Conservation (phyloP, 2,888 invertebrate genomes). For the Heteromurus nitidus region DNA sequence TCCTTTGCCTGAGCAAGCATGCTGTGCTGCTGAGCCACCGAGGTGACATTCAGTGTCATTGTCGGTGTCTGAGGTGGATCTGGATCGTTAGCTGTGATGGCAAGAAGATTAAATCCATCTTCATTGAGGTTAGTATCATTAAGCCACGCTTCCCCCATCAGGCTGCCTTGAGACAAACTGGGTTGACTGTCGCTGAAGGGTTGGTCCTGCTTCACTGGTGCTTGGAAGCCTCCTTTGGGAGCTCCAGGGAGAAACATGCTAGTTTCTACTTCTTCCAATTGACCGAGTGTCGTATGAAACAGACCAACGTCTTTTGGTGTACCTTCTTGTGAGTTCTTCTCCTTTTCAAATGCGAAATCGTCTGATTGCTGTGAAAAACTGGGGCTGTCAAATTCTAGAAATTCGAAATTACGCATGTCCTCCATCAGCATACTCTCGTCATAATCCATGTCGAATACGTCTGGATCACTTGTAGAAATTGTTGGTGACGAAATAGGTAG, state of each 20-base stretch:
- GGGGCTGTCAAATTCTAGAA: background rate
- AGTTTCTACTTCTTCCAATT: background rate
- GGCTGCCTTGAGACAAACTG: background rate
- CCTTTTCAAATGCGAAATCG: background rate
- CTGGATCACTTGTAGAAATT: slow-evolving; percentile 11
- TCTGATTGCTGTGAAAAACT: background rate
- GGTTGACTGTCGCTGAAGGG: background rate
- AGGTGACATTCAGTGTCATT: background rate
- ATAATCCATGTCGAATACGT: slow-evolving; percentile 4
- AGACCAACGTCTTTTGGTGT: background rate
- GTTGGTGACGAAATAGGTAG: slow-evolving; percentile 38
- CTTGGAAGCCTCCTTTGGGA: background rate
- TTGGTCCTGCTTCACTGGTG: background rate
- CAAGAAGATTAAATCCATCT: background rate
- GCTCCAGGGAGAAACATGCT: background rate
- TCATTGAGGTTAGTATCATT: background rate
- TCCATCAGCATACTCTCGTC: background rate
- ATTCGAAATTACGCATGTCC: background rate
- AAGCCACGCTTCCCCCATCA: background rate
- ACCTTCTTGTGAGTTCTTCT: background rate
- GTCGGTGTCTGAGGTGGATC: background rate
- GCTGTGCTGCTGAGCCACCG: too few relatives aligned
- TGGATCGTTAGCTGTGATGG: slow-evolving; percentile 23
- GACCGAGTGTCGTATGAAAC: background rate
- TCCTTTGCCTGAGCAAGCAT: too few relatives aligned